phyloP scores from a whole-genome alignment of 2,113 vertebrate species.

The Callipepla californica region DNA sequence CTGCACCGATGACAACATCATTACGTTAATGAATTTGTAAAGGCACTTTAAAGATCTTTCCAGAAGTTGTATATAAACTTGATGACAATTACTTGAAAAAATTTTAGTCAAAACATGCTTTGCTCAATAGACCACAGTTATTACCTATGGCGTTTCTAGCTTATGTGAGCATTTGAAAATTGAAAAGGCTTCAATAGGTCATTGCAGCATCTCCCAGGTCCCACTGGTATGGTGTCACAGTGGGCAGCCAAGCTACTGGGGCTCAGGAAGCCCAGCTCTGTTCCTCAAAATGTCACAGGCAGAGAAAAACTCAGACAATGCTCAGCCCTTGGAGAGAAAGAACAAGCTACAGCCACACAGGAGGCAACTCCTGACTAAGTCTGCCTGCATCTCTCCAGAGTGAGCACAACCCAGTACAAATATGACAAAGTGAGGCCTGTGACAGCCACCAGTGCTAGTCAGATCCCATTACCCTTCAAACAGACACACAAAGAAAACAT shows the following conservation, averaged over 20 bases:
- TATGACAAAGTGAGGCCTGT: too few species aligned
- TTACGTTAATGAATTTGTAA: neutral
- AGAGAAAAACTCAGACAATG: neutral
- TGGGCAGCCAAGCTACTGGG: accelerated
- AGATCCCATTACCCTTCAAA: too few species aligned
- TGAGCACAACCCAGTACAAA: too few species aligned
- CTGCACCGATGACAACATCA: neutral
- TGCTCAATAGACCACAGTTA: neutral
- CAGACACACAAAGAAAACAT: too few species aligned
- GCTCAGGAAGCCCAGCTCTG: accelerated
- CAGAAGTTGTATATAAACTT: neutral
- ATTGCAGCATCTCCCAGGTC: neutral
- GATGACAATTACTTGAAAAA: neutral
- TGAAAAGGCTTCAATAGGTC: neutral
- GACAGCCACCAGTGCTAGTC: too few species aligned
- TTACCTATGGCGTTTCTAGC: neutral
- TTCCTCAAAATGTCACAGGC: neutral
- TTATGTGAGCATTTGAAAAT: neutral
- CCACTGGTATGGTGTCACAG: accelerated
- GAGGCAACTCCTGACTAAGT: too few species aligned
- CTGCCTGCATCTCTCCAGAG: too few species aligned
- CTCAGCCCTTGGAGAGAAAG: too few species aligned
- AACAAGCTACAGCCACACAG: too few species aligned
- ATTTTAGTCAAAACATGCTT: neutral
- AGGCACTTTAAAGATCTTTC: accelerated